Evolutionary conservation across 2,888 invertebrate species (phyloP).

Genomic region (Caenorhabditis sp.): DNA sequence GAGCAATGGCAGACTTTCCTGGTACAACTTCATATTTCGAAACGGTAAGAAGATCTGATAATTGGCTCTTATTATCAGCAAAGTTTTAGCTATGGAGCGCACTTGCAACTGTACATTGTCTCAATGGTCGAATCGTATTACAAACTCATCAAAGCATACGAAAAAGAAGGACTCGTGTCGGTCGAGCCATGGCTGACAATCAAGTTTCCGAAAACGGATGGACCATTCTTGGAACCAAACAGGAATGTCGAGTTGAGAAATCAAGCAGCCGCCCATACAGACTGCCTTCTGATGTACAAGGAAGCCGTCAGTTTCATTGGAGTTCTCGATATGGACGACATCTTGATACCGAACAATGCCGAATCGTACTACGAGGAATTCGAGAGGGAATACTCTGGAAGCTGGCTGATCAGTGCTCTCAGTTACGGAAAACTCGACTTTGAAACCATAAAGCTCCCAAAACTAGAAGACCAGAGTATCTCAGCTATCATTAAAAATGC

Average conservation of each 20-base stretch:
- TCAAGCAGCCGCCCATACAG: slow-evolving; percentile 69
- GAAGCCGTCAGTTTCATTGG: slow-evolving; percentile 63
- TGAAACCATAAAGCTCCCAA: slow-evolving; percentile 37
- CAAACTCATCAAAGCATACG: slow-evolving; percentile 59
- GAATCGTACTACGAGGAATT: slow-evolving; percentile 67
- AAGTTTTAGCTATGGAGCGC: slow-evolving; percentile 60
- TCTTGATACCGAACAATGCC: slow-evolving; percentile 64
- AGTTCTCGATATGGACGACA: slow-evolving; percentile 70
- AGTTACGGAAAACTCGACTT: slow-evolving; percentile 47
- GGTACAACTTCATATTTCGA: slow-evolving; percentile 63
- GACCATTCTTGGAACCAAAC: slow-evolving; percentile 68
- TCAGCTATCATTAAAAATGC: slow-evolving; percentile 37
- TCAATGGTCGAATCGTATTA: slow-evolving; percentile 65
- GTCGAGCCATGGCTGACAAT: slow-evolving; percentile 67
- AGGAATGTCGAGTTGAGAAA: slow-evolving; percentile 67
- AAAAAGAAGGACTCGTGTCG: slow-evolving; percentile 50
- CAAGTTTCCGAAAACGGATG: slow-evolving; percentile 46
- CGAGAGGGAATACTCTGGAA: slow-evolving; percentile 46
- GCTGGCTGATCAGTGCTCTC: slow-evolving; percentile 41
- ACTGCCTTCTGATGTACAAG: slow-evolving; percentile 70
- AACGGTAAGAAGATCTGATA: no score
- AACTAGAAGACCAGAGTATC: slow-evolving; percentile 36
- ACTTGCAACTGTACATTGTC: slow-evolving; percentile 64
- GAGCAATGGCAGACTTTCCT: slow-evolving; percentile 68
- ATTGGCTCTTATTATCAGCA: no score